Conservation (phyloP, 2,113 vertebrate species). For the Regulus satrapa region DNA sequence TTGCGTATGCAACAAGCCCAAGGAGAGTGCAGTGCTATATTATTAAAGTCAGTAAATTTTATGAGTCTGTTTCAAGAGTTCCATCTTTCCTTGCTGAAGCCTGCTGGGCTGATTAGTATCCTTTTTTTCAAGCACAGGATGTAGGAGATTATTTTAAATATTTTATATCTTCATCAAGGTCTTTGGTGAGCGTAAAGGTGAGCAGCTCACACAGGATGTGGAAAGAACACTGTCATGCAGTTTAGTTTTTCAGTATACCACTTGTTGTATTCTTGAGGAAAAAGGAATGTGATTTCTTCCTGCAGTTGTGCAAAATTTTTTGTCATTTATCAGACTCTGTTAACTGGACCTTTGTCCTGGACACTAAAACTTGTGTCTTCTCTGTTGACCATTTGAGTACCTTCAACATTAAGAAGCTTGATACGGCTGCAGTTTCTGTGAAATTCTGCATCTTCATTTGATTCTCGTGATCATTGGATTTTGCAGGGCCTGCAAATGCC, state of each 20-base stretch:
- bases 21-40: background rate
- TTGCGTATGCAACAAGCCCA: background rate
- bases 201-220: background rate
- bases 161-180: background rate
- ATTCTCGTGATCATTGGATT: background rate
- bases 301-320: background rate
- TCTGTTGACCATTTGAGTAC: background rate
- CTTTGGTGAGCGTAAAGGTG: background rate
- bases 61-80: background rate
- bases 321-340: background rate
- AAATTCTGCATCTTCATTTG: background rate
- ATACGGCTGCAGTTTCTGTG: background rate
- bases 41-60: background rate
- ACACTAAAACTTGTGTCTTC: background rate
- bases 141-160: background rate
- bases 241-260: background rate
- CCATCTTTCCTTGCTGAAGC: background rate
- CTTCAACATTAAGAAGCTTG: background rate
- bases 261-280: background rate
- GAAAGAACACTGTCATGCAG: background rate
- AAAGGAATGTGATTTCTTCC: background rate
- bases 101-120: background rate
- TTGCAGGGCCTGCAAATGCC: background rate
- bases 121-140: background rate
- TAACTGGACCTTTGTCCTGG: background rate